Evolutionary conservation across 2,113 vertebrate genomes (phyloP).

Genomic region (Micromys minutus): DNA sequence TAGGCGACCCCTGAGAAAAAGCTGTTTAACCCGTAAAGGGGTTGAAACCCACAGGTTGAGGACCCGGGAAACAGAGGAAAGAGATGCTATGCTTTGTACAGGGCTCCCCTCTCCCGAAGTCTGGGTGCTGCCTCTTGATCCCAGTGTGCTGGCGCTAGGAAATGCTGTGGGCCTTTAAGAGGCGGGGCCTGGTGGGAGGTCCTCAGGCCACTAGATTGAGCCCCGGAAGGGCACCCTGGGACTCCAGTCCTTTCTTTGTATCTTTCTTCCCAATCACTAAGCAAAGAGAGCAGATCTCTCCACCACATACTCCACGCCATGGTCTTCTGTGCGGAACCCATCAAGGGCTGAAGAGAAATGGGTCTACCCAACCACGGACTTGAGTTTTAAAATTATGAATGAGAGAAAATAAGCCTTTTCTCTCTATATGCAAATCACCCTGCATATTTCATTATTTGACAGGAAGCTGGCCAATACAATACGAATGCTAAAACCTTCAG

Average conservation of each 20-base stretch:
- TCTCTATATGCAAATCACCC: not conserved
- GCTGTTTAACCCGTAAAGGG: not conserved
- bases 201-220: not conserved
- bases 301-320: not conserved
- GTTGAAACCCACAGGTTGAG: not conserved
- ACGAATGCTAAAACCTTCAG: not conserved
- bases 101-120: not conserved
- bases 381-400: not conserved
- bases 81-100: not conserved
- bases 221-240: not conserved
- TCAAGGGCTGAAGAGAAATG: not conserved
- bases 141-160: not conserved
- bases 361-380: not conserved
- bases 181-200: not conserved
- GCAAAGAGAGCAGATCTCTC: not conserved
- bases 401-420: not conserved
- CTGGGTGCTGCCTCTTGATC: not conserved
- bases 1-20: not conserved
- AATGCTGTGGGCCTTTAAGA: not conserved
- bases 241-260: not conserved
- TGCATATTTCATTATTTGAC: not conserved
- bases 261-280: not conserved
- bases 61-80: not conserved
- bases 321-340: not conserved
- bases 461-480: not conserved